A percentile compares a stretch with the other conserved stretches of the same genome.
Evolutionary conservation across 1,140 invertebrate species (phyloP).

Genomic region (Leptinotarsa lineolata): DNA sequence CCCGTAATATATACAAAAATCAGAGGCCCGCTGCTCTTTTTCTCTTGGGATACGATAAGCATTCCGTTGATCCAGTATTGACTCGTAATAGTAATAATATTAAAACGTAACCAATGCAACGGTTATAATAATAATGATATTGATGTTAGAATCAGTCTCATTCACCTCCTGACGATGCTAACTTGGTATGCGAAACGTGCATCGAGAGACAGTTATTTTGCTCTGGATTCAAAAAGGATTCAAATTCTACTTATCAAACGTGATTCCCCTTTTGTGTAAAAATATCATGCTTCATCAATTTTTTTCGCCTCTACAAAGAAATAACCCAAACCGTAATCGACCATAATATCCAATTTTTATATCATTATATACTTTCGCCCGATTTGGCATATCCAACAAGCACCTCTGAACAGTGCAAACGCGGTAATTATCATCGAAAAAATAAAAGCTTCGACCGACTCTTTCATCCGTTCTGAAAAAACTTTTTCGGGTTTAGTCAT

Average conservation of each 20-base stretch:
- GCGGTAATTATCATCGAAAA: constrained; percentile 42
- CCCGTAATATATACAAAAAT: no score
- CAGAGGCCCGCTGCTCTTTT: no score
- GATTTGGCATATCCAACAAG: constrained; percentile 37
- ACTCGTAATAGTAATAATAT: no score
- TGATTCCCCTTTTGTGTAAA: neutral
- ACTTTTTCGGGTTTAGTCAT: constrained; percentile 17
- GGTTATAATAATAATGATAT: no score
- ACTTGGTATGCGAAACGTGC: no score
- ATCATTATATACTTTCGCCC: constrained; percentile 44
- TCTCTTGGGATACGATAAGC: no score
- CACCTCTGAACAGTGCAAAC: constrained; percentile 22
- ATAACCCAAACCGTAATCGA: constrained; percentile 26
- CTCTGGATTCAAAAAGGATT: no score
- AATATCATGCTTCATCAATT: constrained; percentile 16
- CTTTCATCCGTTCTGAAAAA: constrained; percentile 27
- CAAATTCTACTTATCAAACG: neutral
- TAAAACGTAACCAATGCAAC: no score
- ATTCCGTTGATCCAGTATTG: no score
- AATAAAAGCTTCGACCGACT: constrained; percentile 19
- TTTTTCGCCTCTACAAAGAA: constrained; percentile 15
- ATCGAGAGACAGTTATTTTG: no score
- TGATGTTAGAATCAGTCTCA: no score
- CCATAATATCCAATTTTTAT: constrained; percentile 45
- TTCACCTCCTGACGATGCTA: no score